Base-by-base conservation (phyloP, 2,888 invertebrate genomes). In the Sthenelais limicola region DNA sequence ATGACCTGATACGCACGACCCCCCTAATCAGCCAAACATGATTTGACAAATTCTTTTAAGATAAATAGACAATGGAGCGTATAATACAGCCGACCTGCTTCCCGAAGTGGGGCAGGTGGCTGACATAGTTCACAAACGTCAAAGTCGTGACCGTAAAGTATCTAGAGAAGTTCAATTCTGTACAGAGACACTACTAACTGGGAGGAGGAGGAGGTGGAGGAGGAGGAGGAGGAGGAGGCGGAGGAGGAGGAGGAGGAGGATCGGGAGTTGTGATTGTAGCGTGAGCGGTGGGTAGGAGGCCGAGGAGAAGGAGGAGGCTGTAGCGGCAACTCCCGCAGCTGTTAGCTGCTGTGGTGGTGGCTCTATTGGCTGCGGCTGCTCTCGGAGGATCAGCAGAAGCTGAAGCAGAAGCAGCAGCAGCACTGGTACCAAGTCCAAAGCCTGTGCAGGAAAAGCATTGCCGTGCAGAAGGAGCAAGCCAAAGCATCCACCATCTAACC, bases 371-470 rank as follows among this genome's bases (percentile, higher is more conserved):
- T 43, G 12, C 43, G 9, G 12, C 43, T 12, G 43, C 18, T 9
- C 43, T 43, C 12, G 12, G 28, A 33, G n/a, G 12, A 24, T 30
- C 56, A 56, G 21, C 56, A 30, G 32, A 32, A 56, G 12, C 38
- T 5, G 26, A 21, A 3, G 26, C 38, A 38, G 21, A 33, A 3
- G 38, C 62, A 38, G 12, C 35, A n/a, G 21, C 38, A 58, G 2
- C 32, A 24, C 24, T 52, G 52, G 26, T 5, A 24, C 9, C 21
- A n/a, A 5, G 9, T n/a, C 51, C 51, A 51, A 7, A 21, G 51
- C 21, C 5, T 38, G 58, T 38, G 58, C 58, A 18, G 58, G 12
- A 21, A 58, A 58, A 24, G 33, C 58, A 58, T 58, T 58, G 58
- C 58, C 26, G 24, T 21, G 38, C 62, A 38, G 62, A 43, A 62